phyloP scores from a whole-genome alignment of 2,113 vertebrate genomes.

The Tursiops truncatus region DNA sequence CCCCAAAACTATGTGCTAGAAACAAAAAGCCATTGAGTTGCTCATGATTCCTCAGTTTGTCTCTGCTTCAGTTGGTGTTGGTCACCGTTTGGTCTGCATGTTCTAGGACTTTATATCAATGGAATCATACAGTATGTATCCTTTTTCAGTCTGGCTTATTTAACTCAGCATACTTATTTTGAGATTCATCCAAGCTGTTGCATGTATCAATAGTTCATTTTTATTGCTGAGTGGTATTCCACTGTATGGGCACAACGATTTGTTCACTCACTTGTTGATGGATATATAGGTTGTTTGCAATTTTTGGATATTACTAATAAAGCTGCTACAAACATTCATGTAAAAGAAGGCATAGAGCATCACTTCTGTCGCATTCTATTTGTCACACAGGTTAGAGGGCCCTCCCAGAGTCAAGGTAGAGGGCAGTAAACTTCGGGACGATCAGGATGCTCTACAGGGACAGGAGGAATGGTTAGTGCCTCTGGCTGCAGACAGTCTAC shows the following conservation, averaged over 20 bases:
- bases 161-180: background rate
- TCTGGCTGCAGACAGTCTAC: background rate
- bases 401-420: background rate
- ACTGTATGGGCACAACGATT: background rate
- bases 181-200: background rate
- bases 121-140: background rate
- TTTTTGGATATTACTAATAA: background rate
- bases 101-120: background rate
- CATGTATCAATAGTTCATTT: background rate
- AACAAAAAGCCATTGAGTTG: background rate
- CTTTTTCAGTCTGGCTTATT: background rate
- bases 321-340: background rate
- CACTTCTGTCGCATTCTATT: background rate
- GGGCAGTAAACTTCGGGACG: background rate
- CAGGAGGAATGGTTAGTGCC: background rate
- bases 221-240: background rate
- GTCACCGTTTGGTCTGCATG: background rate
- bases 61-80: background rate
- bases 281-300: background rate
- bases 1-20: background rate
- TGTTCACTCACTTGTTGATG: background rate
- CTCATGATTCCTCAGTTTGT: background rate
- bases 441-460: background rate
- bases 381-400: background rate
- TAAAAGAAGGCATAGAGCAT: background rate